phyloP scores from a whole-genome alignment of 2,797 vertebrate species.

The Phoeniculus purpureus region DNA sequence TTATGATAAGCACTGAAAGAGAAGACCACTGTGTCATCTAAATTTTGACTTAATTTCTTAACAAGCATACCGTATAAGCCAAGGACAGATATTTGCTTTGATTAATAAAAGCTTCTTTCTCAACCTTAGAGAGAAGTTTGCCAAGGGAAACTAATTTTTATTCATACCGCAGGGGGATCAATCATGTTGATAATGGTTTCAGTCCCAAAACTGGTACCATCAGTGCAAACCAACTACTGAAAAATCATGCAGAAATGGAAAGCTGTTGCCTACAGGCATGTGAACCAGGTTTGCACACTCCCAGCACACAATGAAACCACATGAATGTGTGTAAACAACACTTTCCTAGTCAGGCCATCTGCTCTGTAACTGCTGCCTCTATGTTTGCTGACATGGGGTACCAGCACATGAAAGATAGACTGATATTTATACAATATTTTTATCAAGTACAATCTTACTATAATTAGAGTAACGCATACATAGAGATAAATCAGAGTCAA shows the following conservation, averaged over 20 bases:
- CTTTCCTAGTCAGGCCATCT: constrained; percentile 31
- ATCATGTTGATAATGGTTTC: background rate
- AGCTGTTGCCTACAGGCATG: background rate
- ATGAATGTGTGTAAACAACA: constrained; percentile 19
- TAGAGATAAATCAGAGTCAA: background rate
- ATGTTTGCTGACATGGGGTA: constrained; percentile 39
- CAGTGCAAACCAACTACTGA: background rate
- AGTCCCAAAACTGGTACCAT: background rate
- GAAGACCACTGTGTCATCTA: background rate
- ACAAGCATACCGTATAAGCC: background rate
- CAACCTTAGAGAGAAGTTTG: background rate
- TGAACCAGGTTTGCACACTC: background rate
- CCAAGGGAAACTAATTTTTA: background rate
- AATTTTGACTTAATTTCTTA: background rate
- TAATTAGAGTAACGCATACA: background rate
- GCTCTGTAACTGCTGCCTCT: background rate
- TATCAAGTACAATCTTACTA: constrained; percentile 21
- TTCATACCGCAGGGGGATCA: background rate
- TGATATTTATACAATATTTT: constrained; percentile 56
- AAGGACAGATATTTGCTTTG: background rate
- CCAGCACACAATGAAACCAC: background rate
- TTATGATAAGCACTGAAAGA: background rate
- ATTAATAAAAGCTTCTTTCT: background rate
- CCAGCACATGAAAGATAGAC: background rate
- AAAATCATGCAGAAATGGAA: background rate